Evolutionary conservation across 2,888 invertebrate species (phyloP).

Genomic region (Cerceris rybyensis): DNA sequence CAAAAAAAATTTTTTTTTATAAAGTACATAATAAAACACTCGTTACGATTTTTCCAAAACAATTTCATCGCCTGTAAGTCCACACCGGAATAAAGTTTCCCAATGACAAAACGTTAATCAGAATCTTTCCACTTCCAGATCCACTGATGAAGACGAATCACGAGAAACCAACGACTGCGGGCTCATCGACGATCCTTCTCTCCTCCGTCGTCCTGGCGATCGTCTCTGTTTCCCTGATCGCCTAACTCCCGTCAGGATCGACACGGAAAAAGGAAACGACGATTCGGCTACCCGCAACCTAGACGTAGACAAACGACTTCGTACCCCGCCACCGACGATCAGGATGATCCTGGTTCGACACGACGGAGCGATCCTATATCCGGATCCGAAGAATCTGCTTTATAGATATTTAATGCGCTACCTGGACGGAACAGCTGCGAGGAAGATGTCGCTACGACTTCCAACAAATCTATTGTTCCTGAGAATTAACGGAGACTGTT

Average conservation of each 20-base stretch:
- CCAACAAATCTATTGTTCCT: background rate
- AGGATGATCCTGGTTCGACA: constrained; percentile 28
- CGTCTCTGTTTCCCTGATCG: constrained; percentile 57
- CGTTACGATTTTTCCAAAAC: too few relatives aligned
- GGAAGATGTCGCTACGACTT: background rate
- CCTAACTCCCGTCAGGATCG: constrained; percentile 58
- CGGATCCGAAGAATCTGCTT: constrained; percentile 35
- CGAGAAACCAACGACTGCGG: constrained; percentile 35
- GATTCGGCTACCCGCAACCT: constrained; percentile 46
- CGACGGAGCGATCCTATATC: constrained; percentile 26
- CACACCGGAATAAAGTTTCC: background rate
- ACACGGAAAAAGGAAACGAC: constrained; percentile 38
- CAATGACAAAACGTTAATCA: background rate
- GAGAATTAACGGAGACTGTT: background rate
- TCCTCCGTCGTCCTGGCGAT: constrained; percentile 43
- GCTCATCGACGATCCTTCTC: constrained; percentile 54
- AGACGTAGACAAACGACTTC: constrained; percentile 41
- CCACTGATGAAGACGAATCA: constrained; percentile 52
- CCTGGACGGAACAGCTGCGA: constrained; percentile 16
- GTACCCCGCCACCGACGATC: constrained; percentile 20
- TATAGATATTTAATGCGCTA: constrained; percentile 50
- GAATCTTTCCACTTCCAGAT: constrained; percentile 55
- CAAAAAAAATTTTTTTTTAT: too few relatives aligned
- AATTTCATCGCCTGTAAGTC: too few relatives aligned
- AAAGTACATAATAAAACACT: too few relatives aligned